A percentile compares a stretch with the other conserved stretches of the same genome.
These are phyloP conservation scores for Hylaea fasciaria DNA, from an alignment of 2,888 invertebrate species.

Conservation along the genomic window DNA sequence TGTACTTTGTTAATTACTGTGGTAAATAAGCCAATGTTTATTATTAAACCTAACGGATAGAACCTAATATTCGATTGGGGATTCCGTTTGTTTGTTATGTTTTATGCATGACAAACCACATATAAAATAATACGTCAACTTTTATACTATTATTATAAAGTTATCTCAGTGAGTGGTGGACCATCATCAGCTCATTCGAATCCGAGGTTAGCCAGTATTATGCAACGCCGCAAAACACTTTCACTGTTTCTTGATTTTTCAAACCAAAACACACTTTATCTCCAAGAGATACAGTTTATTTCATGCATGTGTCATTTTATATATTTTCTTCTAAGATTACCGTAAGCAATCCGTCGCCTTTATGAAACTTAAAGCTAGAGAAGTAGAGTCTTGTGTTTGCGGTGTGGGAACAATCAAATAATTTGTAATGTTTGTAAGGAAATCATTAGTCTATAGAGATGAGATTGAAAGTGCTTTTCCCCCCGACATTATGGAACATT, in stretches of 20 bases:
- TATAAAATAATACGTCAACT: too few relatives aligned
- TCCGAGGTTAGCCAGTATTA: slow-evolving; percentile 70
- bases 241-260: slow-evolving; percentile 58
- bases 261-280: slow-evolving; percentile 55
- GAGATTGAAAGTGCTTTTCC: slow-evolving; percentile 22
- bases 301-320: slow-evolving; percentile 6
- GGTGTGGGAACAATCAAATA: slow-evolving; percentile 6
- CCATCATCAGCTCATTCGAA: slow-evolving; percentile 53
- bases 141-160: slow-evolving; percentile 25
- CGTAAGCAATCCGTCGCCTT: slow-evolving; percentile 11
- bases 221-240: slow-evolving; percentile 72
- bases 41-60: too few relatives aligned
- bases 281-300: slow-evolving; percentile 20
- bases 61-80: too few relatives aligned
- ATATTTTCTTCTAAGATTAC: slow-evolving; percentile 42
- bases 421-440: slow-evolving; percentile 26
- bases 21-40: too few relatives aligned
- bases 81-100: too few relatives aligned
- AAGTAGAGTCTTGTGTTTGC: slow-evolving; percentile 14
- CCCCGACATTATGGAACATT: slow-evolving; percentile 3
- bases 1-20: too few relatives aligned
- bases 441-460: slow-evolving; percentile 23
- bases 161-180: slow-evolving; percentile 47
- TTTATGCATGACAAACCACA: too few relatives aligned
- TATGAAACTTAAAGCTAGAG: slow-evolving; percentile 16